Base-by-base conservation (phyloP, 2,113 vertebrate species). In the Actinemys pallida region DNA sequence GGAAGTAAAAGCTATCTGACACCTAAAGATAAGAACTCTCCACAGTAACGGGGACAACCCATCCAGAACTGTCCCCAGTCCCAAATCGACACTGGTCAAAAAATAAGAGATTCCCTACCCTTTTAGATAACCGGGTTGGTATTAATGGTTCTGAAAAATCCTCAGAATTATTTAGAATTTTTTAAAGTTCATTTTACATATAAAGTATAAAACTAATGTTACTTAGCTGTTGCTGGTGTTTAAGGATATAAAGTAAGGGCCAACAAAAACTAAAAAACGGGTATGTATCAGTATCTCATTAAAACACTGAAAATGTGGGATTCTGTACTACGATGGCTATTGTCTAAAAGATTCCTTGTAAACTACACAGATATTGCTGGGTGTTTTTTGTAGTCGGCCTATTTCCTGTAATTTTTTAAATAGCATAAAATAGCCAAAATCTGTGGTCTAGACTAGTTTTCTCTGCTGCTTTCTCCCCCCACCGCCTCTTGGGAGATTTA, bases 401-500 rank as follows among this genome's bases (percentile, higher is more conserved):
- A 10, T 94, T 98, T 97, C 96, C 95, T 96, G 93, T 92, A 95
- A 93, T 92, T 87, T 93, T 95, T 94, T 93, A 86, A 86, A 93
- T 94, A 91, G 85, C 4, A 2, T 93, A 78, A 97, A 98, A 95
- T 96, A 97, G 95, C 88, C 81, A 89, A n/a, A 96, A 96, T 96
- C 97, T 93, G 76, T 96, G 95, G 93, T 97, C 93, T 96, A 95
- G 93, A 94, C 92, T 90, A 47, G 89, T 97, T 97, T 96, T 95
- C 98, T 98, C 96, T 97, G 93, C 90, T 96, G 91, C 65, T 10
- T 88, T 96, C 94, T 91, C 93, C 9, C 35, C 93, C 27, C 86
- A 88, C 13, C 5, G 10, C 35, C 90, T 90, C 27, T 86, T 80
- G 59, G 62, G 95, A 92, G 93, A 95, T 98, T 98, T 98, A 94